Evolutionary conservation across 2,113 vertebrate species (phyloP).

Genomic region (Glaucidium brasilianum): DNA sequence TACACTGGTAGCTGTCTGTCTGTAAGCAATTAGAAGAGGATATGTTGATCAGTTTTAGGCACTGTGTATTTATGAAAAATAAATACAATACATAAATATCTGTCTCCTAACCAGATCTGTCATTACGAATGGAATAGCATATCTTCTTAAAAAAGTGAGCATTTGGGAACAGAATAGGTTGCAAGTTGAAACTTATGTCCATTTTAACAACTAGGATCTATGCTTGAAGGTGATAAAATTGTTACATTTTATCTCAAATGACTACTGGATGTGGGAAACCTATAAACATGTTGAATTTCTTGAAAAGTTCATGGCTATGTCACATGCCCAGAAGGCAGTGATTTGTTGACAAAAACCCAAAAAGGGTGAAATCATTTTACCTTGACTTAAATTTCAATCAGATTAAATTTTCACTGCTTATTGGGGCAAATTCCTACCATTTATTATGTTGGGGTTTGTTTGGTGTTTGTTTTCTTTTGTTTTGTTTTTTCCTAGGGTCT

Average conservation of each 20-base stretch:
- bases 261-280: not conserved
- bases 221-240: not conserved
- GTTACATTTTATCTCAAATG: not conserved
- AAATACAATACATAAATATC: not conserved
- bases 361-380: not conserved
- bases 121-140: not conserved
- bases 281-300: not conserved
- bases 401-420: not conserved
- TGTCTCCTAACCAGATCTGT: not conserved
- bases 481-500: not conserved
- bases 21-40: not conserved
- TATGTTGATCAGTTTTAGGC: not conserved
- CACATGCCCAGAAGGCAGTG: conserved; percentile 5
- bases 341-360: conserved; percentile 2
- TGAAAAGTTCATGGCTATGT: not conserved
- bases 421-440: not conserved
- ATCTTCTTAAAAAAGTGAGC: not conserved
- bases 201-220: not conserved
- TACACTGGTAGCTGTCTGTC: not conserved
- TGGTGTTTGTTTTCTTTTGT: too few relatives aligned
- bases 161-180: not conserved
- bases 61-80: not conserved
- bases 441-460: not conserved
- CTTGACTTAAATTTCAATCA: conserved; percentile 13
- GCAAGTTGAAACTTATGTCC: not conserved